These are phyloP conservation scores for Megaleporinus macrocephalus DNA, from an alignment of 2,113 vertebrate genomes.

Conservation along the genomic window DNA sequence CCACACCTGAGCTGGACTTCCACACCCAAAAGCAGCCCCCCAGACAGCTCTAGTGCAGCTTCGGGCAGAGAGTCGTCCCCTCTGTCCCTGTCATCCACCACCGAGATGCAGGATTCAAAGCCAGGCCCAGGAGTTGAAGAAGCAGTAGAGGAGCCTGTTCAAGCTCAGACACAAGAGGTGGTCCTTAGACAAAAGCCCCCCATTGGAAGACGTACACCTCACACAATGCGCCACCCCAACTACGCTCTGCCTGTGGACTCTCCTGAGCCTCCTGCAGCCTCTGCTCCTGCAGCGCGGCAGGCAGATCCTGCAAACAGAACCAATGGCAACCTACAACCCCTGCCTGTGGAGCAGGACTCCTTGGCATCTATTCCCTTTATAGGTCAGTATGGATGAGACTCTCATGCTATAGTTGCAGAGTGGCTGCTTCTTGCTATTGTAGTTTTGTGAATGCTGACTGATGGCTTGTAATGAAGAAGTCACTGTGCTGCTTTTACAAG, in stretches of 20 bases:
- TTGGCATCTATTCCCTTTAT: constrained; percentile 95
- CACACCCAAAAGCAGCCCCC: constrained; percentile 56
- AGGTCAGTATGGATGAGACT: constrained; percentile 77
- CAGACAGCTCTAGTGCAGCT: constrained; percentile 45
- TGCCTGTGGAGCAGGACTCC: constrained; percentile 83
- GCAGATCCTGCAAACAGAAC: constrained; percentile 58
- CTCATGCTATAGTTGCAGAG: neutral
- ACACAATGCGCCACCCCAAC: constrained; percentile 75
- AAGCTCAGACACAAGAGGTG: constrained; percentile 73
- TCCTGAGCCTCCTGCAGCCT: constrained; percentile 61
- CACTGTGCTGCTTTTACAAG: neutral
- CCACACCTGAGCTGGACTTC: constrained; percentile 71
- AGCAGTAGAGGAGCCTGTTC: constrained; percentile 56
- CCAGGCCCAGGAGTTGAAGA: neutral
- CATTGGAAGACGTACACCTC: constrained; percentile 71
- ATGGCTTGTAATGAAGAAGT: neutral
- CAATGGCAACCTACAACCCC: constrained; percentile 77
- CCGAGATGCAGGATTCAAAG: constrained; percentile 31
- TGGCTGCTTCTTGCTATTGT: no score
- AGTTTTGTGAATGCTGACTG: neutral
- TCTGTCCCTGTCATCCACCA: constrained; percentile 20
- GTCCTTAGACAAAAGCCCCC: constrained; percentile 86
- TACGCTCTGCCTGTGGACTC: constrained; percentile 73
- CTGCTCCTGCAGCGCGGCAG: constrained; percentile 43
- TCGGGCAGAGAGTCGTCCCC: constrained; percentile 46